Evolutionary conservation across 2,888 invertebrate genomes (phyloP), one percentile per base, ranked within the genome.

Genomic region (Acholoe squamosa): DNA sequence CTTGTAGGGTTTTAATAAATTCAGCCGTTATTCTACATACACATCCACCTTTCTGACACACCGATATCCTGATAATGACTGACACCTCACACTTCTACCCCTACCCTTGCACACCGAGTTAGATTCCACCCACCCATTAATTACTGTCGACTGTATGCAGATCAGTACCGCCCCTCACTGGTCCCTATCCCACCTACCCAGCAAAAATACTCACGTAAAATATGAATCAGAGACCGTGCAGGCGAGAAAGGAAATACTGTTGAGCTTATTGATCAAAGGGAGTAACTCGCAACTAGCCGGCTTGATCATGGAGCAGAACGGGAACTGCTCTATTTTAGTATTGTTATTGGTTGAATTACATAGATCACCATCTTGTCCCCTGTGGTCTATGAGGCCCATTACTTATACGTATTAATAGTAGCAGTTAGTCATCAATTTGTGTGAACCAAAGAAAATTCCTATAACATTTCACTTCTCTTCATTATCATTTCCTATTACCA

Each of bases 251-350:
- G 80, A 43, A 80, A 80, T 16, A 34, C 14, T 80, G 80, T 80
- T 19, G 19, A 19, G 80, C 80, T 80, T 80, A 80, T 14, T 80
- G 80, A 80, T 80, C 80, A 80, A 19, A 34, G 80, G 34, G 22
- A 80, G 33, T 25, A 28, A 25, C 43, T 80, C 34, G 80, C 34
- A 19, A 22, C 34, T 43, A 0, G 43, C 22, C 16, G 5, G 71
- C 34, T 19, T 80, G 80, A 80, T 80, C 80, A 80, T 7, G 3
- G 80, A 80, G 33, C 43, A 80, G 80, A 43, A 80, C 80, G 80
- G 80, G 12, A 43, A 43, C 43, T 43, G 43, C 43, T 43, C 43
- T 43, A 43, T 43, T 43, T 7, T 43, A 43, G 43, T 43, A 10
- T 43, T 43, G 43, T 43, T 43, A 43, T 10, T 43, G 43, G 43